phyloP scores from a whole-genome alignment of 2,113 vertebrate species.

The Eolophus roseicapilla region DNA sequence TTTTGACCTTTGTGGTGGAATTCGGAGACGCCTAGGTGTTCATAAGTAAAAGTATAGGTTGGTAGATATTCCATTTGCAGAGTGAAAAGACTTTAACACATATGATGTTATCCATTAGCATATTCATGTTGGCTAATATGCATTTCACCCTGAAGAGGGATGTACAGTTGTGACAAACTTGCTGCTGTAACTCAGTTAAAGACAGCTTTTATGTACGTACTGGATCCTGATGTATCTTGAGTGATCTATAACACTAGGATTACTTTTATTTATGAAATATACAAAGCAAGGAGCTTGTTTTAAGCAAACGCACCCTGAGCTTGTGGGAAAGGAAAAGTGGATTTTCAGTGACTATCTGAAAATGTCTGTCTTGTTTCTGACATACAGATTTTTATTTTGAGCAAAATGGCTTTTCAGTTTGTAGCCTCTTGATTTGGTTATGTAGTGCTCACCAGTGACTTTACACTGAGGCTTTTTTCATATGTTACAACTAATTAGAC shows the following conservation, averaged over 20 bases:
- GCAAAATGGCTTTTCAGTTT: neutral
- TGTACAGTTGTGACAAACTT: neutral
- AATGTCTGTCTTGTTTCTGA: neutral
- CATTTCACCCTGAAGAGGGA: neutral
- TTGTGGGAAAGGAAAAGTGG: neutral
- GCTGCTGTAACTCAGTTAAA: neutral
- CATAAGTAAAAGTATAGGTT: neutral
- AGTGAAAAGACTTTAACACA: neutral
- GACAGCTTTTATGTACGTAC: neutral
- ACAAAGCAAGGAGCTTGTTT: neutral
- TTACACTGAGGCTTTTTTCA: constrained; percentile 47
- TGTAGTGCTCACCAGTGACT: neutral
- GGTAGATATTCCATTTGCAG: neutral
- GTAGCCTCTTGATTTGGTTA: neutral
- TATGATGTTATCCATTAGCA: neutral
- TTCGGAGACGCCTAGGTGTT: neutral
- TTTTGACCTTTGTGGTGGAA: neutral
- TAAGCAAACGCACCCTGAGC: neutral
- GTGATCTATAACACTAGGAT: neutral
- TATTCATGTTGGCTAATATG: neutral
- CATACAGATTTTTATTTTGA: neutral
- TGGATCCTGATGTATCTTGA: neutral
- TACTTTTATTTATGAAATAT: neutral
- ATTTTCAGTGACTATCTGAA: neutral
- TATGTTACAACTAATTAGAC: constrained; percentile 69